Evolutionary conservation across 2,888 invertebrate species (phyloP).

Genomic region (Drosophila phalerata): DNA sequence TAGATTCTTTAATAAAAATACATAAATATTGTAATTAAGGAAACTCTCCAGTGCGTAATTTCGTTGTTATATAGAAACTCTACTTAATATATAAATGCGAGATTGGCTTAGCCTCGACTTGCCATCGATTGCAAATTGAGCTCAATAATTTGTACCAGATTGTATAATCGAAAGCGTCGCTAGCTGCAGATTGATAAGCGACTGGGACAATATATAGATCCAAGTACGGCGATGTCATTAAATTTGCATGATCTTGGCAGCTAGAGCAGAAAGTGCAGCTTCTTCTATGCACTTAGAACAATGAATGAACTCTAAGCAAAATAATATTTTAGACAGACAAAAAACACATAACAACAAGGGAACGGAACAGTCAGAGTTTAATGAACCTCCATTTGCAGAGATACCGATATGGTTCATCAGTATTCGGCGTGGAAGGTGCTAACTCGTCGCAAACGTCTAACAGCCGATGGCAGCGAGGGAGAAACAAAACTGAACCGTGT

Average conservation of each 20-base stretch:
- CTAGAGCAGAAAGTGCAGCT: not conserved
- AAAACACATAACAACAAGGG: constrained; percentile 6
- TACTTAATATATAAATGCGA: constrained; percentile 11
- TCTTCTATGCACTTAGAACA: constrained; percentile 4
- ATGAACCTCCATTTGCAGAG: constrained; percentile 41
- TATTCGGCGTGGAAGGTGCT: constrained; percentile 84
- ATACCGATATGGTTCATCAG: constrained; percentile 70
- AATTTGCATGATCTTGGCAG: constrained; percentile 66
- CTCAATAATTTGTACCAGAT: constrained; percentile 61
- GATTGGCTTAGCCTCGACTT: constrained; percentile 55
- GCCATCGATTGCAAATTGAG: constrained; percentile 57
- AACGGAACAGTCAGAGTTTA: constrained; percentile 42
- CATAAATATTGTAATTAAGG: not conserved
- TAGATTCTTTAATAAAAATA: not conserved
- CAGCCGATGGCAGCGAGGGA: constrained; percentile 69
- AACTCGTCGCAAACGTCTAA: constrained; percentile 83
- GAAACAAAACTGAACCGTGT: constrained; percentile 83
- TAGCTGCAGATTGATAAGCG: constrained; percentile 43
- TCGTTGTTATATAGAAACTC: not conserved
- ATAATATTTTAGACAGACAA: constrained; percentile 21
- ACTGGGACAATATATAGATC: constrained; percentile 32
- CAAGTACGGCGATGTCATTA: constrained; percentile 15
- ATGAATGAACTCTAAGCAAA: constrained; percentile 46
- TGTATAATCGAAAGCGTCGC: constrained; percentile 49
- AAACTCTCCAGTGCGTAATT: constrained; percentile 21